Percentiles rank a stretch among this genome's conserved stretches.
Conservation (phyloP, 23 tunicate genomes). For the Halocynthia aurantium region DNA sequence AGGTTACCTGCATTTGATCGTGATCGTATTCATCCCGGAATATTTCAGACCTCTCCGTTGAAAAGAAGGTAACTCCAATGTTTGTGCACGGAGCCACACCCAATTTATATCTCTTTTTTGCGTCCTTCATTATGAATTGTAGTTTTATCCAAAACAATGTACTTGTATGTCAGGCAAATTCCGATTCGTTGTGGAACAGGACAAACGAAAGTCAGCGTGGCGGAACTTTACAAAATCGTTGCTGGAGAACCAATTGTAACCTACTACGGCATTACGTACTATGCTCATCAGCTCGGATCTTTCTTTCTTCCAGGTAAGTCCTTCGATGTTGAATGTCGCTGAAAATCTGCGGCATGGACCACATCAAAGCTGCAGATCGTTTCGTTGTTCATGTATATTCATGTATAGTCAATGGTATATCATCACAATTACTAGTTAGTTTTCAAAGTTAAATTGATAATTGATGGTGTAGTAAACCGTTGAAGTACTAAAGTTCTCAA, state of each 20-base stretch:
- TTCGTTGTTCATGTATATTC: no score
- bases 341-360: no score
- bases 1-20: constrained; percentile 12
- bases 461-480: no score
- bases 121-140: no score
- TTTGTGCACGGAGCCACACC: neutral
- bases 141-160: neutral
- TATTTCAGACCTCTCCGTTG: constrained; percentile 11
- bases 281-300: neutral
- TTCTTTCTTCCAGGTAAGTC: neutral
- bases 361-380: no score
- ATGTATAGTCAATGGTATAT: no score
- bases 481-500: no score
- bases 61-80: constrained; percentile 1
- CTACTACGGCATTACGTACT: neutral
- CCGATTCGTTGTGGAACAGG: neutral
- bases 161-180: neutral
- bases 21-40: constrained; percentile 4
- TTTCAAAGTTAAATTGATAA: no score
- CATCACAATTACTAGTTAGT: no score
- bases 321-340: neutral
- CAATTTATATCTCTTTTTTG: no score
- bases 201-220: neutral
- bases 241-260: neutral
- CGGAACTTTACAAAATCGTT: constrained; percentile 1